A percentile compares a stretch with the other conserved stretches of the same genome.
phyloP scores from a whole-genome alignment of 1,140 invertebrate genomes.

The Cotesia vestalis region DNA sequence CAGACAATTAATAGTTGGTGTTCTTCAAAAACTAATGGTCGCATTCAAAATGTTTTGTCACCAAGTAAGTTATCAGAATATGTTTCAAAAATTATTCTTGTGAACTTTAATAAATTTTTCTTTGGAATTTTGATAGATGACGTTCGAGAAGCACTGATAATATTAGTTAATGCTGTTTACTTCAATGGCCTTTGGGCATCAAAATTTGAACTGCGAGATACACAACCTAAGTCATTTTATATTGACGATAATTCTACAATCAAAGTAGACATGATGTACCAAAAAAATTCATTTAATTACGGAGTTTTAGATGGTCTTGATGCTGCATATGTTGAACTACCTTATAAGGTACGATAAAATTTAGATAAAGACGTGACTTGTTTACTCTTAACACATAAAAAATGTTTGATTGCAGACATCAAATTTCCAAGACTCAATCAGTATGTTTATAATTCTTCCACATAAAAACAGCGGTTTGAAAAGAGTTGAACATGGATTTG shows the following conservation, averaged over 20 bases:
- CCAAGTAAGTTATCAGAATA: not conserved
- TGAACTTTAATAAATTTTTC: not conserved
- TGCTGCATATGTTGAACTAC: slow-evolving; percentile 72
- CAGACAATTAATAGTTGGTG: not conserved
- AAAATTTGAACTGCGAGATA: slow-evolving; percentile 68
- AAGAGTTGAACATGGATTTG: slow-evolving; percentile 54
- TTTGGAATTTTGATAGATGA: not conserved
- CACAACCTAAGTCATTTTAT: slow-evolving; percentile 62
- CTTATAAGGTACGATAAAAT: slow-evolving; percentile 68
- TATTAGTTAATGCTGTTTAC: slow-evolving; percentile 75
- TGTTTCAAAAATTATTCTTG: not conserved
- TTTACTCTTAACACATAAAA: slow-evolving; percentile 8
- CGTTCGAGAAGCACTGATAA: slow-evolving; percentile 60
- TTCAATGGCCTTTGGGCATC: slow-evolving; percentile 77
- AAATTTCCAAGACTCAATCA: slow-evolving; percentile 51
- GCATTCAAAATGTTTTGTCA: not conserved
- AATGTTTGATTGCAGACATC: slow-evolving; percentile 58
- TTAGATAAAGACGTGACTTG: too few relatives aligned
- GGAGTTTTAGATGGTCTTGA: slow-evolving; percentile 64
- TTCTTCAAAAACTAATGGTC: not conserved
- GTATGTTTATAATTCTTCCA: slow-evolving; percentile 70
- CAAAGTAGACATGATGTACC: slow-evolving; percentile 63
- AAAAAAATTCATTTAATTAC: slow-evolving; percentile 66
- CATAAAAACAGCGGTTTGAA: slow-evolving; percentile 66
- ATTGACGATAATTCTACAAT: slow-evolving; percentile 55